Evolutionary conservation across 2,888 invertebrate species (phyloP).

Genomic region (Caenorhabditis wallacei): DNA sequence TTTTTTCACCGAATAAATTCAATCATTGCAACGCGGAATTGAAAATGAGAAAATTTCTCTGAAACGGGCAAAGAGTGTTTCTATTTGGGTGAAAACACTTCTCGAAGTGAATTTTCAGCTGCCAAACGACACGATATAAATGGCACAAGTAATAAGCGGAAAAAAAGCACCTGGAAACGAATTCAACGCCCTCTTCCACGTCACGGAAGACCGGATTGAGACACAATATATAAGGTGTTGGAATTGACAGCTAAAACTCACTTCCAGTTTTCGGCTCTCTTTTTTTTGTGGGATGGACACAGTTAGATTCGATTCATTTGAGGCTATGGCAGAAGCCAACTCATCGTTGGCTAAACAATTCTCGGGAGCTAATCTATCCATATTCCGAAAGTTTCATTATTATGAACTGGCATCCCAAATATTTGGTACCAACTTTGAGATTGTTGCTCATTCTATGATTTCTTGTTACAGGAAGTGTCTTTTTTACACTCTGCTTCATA

Average conservation of each 20-base stretch:
- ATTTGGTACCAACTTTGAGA: slow-evolving; percentile 3
- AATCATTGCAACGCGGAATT: slow-evolving; percentile 28
- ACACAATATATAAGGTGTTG: slow-evolving; percentile 12
- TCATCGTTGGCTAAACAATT: slow-evolving; percentile 24
- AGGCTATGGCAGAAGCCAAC: neutral
- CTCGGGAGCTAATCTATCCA: slow-evolving; percentile 1
- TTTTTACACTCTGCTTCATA: slow-evolving; percentile 17
- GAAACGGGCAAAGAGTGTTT: slow-evolving; percentile 1
- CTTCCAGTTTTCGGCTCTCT: neutral
- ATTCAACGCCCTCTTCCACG: slow-evolving; percentile 28
- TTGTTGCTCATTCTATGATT: neutral
- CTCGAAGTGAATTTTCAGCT: slow-evolving; percentile 27
- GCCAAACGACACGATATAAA: neutral
- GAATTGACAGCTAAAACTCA: neutral
- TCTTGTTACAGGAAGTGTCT: slow-evolving; percentile 24
- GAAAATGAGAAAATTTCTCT: neutral
- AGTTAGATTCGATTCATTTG: slow-evolving; percentile 24
- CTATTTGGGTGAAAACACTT: slow-evolving; percentile 20
- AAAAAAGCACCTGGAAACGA: slow-evolving; percentile 34
- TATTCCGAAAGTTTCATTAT: slow-evolving; percentile 4
- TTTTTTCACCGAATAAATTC: slow-evolving; percentile 10
- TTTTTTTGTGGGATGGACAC: slow-evolving; percentile 23
- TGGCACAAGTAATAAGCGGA: slow-evolving; percentile 13
- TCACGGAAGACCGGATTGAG: neutral
- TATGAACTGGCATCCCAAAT: slow-evolving; percentile 14